Conservation (phyloP, 2,113 vertebrate genomes). For the Poicephalus meyeri region DNA sequence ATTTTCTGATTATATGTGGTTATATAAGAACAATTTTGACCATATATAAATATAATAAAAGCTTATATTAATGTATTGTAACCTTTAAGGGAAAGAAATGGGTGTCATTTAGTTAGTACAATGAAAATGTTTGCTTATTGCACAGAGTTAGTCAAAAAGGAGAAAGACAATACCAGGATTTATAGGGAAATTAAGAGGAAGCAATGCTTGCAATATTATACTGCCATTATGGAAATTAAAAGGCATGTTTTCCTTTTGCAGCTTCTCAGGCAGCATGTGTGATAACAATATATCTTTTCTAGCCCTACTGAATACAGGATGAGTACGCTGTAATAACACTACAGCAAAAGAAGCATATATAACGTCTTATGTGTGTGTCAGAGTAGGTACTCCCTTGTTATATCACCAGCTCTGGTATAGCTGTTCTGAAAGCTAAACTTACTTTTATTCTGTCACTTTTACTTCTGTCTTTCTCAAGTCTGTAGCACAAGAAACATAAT, state of each 20-base stretch:
- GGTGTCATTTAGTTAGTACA: neutral
- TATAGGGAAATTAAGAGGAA: neutral
- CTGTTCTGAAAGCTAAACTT: neutral
- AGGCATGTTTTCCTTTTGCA: neutral
- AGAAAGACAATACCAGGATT: neutral
- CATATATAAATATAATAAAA: neutral
- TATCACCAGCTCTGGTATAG: neutral
- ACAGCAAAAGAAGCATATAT: neutral
- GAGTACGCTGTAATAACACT: neutral
- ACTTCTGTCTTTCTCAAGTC: neutral
- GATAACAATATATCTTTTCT: neutral
- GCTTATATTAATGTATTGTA: neutral
- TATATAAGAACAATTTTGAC: neutral
- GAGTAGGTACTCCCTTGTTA: neutral
- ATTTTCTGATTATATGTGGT: neutral
- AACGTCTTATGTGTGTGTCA: neutral
- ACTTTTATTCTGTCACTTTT: neutral
- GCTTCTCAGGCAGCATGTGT: neutral
- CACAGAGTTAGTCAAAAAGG: neutral
- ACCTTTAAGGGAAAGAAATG: neutral
- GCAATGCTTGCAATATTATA: neutral
- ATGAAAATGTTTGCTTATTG: neutral
- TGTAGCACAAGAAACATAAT: neutral
- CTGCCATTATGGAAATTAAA: neutral
- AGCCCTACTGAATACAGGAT: neutral